phyloP scores from a whole-genome alignment of 2,888 invertebrate species.

The Drosophila greeni region DNA sequence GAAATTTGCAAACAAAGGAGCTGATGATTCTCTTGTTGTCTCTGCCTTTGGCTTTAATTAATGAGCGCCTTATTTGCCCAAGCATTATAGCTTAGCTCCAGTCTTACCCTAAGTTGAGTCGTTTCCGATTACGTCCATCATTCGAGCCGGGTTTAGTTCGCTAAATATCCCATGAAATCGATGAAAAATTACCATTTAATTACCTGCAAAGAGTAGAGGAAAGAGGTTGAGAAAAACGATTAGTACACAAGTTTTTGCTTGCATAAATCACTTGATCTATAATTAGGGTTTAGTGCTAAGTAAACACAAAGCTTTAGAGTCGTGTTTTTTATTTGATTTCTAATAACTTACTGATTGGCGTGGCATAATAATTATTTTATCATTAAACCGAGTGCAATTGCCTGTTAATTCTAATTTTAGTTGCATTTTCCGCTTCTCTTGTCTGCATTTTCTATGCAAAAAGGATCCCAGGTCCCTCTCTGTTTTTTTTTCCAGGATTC shows the following conservation, averaged over 20 bases:
- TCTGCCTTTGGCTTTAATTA: slow-evolving; percentile 41
- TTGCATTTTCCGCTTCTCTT: slow-evolving; percentile 1
- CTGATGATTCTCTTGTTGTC: slow-evolving; percentile 43
- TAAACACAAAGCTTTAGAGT: slow-evolving; percentile 20
- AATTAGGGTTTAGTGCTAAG: slow-evolving; percentile 19
- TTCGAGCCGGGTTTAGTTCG: background rate
- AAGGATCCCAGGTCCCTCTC: background rate
- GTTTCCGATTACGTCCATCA: slow-evolving; percentile 23
- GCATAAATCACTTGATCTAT: slow-evolving; percentile 24
- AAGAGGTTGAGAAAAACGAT: slow-evolving; percentile 34
- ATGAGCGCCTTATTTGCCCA: slow-evolving; percentile 49
- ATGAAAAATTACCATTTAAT: slow-evolving; percentile 57
- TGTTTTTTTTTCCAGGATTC: background rate
- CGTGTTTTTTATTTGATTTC: background rate
- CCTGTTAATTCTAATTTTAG: slow-evolving; percentile 10
- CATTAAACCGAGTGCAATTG: background rate
- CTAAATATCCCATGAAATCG: slow-evolving; percentile 41
- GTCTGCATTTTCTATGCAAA: slow-evolving; percentile 1
- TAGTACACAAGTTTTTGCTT: slow-evolving; percentile 36
- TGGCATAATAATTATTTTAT: background rate
- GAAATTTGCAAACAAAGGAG: slow-evolving; percentile 62
- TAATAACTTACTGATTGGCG: background rate
- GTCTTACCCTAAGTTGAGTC: slow-evolving; percentile 10
- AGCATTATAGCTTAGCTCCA: background rate
- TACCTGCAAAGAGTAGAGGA: slow-evolving; percentile 57